Percentiles rank a stretch among this genome's conserved stretches.
Evolutionary conservation across 2,113 vertebrate species (phyloP).

Genomic region (Regulus satrapa): DNA sequence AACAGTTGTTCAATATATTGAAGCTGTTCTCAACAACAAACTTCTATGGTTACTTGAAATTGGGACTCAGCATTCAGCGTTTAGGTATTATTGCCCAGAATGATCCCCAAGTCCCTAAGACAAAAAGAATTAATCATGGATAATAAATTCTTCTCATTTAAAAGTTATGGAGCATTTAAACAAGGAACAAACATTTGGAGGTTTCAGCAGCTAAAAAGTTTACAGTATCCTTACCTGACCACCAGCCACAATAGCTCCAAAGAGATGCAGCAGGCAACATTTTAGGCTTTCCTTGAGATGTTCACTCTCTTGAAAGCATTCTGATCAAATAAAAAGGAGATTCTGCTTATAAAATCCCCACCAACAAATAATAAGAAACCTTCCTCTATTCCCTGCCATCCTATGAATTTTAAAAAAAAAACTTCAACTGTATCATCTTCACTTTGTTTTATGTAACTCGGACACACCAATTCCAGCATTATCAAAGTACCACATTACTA

Average conservation of each 20-base stretch:
- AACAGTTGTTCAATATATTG: too few species aligned
- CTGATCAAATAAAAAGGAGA: constrained; percentile 68
- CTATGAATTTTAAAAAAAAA: background rate
- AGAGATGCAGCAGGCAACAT: constrained; percentile 93
- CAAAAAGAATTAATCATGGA: background rate
- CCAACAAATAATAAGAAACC: background rate
- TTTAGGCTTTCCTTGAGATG: constrained; percentile 97
- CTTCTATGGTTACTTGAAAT: background rate
- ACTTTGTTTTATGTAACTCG: background rate
- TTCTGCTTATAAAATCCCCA: background rate
- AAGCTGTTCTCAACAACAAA: background rate
- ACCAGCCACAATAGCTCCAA: constrained; percentile 93
- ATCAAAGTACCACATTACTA: background rate
- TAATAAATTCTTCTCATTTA: background rate
- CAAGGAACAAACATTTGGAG: background rate
- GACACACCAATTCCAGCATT: background rate
- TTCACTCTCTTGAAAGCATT: constrained; percentile 98
- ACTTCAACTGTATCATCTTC: background rate
- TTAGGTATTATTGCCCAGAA: background rate
- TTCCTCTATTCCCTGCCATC: background rate
- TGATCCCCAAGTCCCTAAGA: background rate
- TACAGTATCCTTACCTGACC: constrained; percentile 82
- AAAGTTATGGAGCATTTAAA: background rate
- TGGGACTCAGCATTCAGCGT: background rate
- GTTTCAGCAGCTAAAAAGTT: background rate